Evolutionary conservation across 2,888 invertebrate species (phyloP).

Genomic region (Molorchus minor): DNA sequence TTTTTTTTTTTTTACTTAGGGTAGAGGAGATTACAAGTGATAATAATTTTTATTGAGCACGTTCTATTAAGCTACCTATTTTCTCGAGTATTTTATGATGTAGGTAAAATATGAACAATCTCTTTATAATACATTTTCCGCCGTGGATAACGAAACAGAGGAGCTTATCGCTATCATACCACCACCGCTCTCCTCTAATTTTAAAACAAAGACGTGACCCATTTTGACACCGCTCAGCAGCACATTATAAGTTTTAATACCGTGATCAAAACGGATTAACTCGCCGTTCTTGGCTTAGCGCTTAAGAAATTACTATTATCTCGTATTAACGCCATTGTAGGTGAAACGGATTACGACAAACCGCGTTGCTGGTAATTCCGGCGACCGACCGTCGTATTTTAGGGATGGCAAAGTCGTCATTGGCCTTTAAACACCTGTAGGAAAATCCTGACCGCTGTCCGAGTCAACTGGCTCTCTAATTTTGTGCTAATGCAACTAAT

Average conservation of each 20-base stretch:
- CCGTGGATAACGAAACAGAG: too few relatives aligned
- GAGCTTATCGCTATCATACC: too few relatives aligned
- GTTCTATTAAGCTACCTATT: too few relatives aligned
- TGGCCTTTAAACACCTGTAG: constrained; percentile 23
- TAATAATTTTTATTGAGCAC: too few relatives aligned
- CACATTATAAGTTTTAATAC: constrained; percentile 18
- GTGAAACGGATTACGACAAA: constrained; percentile 6
- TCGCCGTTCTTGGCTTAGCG: constrained; percentile 22
- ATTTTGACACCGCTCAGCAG: neutral
- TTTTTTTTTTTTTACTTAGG: too few relatives aligned
- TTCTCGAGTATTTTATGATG: too few relatives aligned
- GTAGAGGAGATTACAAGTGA: too few relatives aligned
- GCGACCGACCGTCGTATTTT: neutral
- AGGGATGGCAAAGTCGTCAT: neutral
- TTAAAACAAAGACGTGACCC: too few relatives aligned
- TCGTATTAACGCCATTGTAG: constrained; percentile 20
- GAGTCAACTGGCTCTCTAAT: neutral
- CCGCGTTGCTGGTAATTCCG: constrained; percentile 3
- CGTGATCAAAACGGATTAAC: constrained; percentile 17
- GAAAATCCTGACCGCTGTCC: neutral
- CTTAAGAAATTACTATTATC: constrained; percentile 27
- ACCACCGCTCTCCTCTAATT: too few relatives aligned
- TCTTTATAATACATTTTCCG: too few relatives aligned
- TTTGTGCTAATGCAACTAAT: constrained; percentile 1
- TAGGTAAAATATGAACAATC: too few relatives aligned